Percentiles rank a stretch among this genome's conserved stretches.
These are phyloP conservation scores for Eira barbara DNA, from an alignment of 2,113 vertebrate genomes.

Conservation along the genomic window DNA sequence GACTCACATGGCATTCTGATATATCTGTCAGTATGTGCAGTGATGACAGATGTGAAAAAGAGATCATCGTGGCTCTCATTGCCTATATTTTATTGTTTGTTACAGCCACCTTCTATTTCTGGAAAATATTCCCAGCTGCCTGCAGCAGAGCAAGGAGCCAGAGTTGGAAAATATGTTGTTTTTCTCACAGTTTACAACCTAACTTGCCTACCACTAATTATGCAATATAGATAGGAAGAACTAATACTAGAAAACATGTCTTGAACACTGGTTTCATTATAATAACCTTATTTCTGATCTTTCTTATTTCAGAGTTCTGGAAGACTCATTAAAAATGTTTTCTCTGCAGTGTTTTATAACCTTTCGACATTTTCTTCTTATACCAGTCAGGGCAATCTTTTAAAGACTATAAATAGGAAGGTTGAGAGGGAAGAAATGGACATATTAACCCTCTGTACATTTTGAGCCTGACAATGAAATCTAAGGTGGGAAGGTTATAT, in stretches of 20 bases:
- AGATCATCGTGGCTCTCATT: conserved; percentile 49
- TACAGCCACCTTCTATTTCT: conserved; percentile 72
- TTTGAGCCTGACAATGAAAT: neutral
- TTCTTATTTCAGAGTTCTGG: conserved; percentile 15
- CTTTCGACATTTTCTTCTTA: conserved; percentile 45
- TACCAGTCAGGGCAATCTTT: neutral
- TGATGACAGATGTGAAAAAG: conserved; percentile 61
- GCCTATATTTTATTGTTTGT: conserved; percentile 73
- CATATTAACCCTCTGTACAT: neutral
- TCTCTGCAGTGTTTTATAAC: conserved; percentile 51
- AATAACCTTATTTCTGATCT: conserved; percentile 43
- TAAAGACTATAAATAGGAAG: conserved; percentile 17
- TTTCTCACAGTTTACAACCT: conserved; percentile 51
- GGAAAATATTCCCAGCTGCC: conserved; percentile 70
- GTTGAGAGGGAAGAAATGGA: neutral
- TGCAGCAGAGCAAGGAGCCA: conserved; percentile 65
- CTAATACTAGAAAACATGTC: conserved; percentile 58
- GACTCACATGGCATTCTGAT: conserved; percentile 41
- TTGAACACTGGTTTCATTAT: conserved; percentile 30
- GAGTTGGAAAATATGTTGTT: conserved; percentile 33
- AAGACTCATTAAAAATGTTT: conserved; percentile 49
- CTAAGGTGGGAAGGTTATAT: neutral
- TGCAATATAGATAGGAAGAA: conserved; percentile 38
- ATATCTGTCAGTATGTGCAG: conserved; percentile 50
- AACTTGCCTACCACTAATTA: conserved; percentile 57